These are phyloP conservation scores for Haemorhous mexicanus DNA, from an alignment of 2,113 vertebrate genomes.

Conservation along the genomic window DNA sequence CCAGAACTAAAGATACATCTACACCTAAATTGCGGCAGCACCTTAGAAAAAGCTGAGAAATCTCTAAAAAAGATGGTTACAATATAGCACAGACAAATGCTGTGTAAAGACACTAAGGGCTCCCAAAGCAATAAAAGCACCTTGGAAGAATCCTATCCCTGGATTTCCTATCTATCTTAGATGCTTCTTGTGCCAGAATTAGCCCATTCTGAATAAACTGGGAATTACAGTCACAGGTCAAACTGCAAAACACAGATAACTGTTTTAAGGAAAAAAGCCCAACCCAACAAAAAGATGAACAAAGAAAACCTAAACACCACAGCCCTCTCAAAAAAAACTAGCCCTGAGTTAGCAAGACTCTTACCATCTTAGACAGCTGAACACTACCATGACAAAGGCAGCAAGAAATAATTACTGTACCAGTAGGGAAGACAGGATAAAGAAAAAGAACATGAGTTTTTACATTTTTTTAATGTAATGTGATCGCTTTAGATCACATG, in stretches of 20 bases:
- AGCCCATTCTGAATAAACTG: background rate
- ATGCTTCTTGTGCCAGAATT: background rate
- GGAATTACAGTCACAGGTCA: background rate
- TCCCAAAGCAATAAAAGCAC: background rate
- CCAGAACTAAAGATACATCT: background rate
- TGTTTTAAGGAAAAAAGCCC: background rate
- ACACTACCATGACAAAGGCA: background rate
- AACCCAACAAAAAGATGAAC: background rate
- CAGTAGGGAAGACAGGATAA: background rate
- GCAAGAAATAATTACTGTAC: background rate
- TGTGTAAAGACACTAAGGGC: background rate
- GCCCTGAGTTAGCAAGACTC: background rate
- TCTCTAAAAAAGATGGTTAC: background rate
- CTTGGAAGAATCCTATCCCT: background rate
- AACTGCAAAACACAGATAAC: background rate
- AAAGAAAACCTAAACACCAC: background rate
- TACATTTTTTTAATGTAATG: background rate
- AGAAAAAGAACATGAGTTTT: background rate
- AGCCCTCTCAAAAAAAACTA: fast-evolving
- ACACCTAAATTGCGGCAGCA: background rate
- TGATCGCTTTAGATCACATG: background rate
- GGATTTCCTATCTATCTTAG: background rate
- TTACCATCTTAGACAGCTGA: background rate
- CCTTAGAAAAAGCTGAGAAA: background rate
- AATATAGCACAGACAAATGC: fast-evolving